A percentile compares a stretch with the other conserved stretches of the same genome.
Evolutionary conservation across 2,797 vertebrate genomes (phyloP).

Genomic region (Sebastiscus tertius): DNA sequence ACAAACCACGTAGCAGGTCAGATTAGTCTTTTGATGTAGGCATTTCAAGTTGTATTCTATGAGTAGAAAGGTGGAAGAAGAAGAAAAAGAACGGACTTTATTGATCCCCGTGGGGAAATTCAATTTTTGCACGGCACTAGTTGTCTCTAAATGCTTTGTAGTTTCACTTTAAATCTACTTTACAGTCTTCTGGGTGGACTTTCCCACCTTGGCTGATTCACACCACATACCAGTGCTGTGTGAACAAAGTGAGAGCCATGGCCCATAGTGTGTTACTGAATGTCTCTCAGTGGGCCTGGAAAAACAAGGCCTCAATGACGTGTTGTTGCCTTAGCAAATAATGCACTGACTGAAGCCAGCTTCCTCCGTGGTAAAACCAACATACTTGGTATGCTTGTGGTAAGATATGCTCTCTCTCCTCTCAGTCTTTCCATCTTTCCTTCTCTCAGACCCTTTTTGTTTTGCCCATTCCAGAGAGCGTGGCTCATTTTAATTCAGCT

Average conservation of each 20-base stretch:
- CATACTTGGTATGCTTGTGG: slow-evolving; percentile 68
- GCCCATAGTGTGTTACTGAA: slow-evolving; percentile 38
- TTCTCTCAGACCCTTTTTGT: slow-evolving; percentile 63
- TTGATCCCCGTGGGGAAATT: no score
- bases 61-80: not conserved
- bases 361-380: slow-evolving; percentile 56
- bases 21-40: not conserved
- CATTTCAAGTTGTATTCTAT: not conserved
- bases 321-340: slow-evolving; percentile 62
- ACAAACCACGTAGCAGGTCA: not conserved
- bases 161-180: slow-evolving; percentile 1
- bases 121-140: not conserved
- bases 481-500: slow-evolving; percentile 75
- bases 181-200: not conserved
- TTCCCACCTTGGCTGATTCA: slow-evolving; percentile 12
- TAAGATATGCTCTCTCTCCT: slow-evolving; percentile 40
- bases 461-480: slow-evolving; percentile 61
- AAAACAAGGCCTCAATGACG: slow-evolving; percentile 55
- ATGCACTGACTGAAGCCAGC: slow-evolving; percentile 34
- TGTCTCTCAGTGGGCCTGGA: slow-evolving; percentile 42
- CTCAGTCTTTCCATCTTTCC: slow-evolving; percentile 39
- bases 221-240: slow-evolving; percentile 1
- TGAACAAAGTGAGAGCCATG: slow-evolving; percentile 32
- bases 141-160: not conserved
- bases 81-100: no score